A percentile compares a stretch with the other conserved stretches of the same genome.
phyloP scores from a whole-genome alignment of 2,113 vertebrate species.

The Ammodytes dubius region DNA sequence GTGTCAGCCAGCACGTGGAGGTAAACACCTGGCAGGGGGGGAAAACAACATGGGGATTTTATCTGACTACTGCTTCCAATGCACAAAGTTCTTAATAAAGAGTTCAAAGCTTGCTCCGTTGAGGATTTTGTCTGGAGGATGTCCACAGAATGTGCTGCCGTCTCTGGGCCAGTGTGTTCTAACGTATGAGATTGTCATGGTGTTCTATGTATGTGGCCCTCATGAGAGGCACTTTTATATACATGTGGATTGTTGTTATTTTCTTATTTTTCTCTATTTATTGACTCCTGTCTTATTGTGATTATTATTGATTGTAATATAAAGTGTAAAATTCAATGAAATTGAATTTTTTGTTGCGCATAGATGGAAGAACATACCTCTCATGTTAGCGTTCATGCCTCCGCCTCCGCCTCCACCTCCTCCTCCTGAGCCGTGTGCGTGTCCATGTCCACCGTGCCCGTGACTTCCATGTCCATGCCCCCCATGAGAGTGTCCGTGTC shows the following conservation, averaged over 20 bases:
- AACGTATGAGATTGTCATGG: too few species aligned
- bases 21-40: constrained; percentile 89
- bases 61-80: background rate
- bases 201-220: too few species aligned
- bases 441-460: constrained; percentile 81
- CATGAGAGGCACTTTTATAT: too few species aligned
- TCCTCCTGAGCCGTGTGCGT: constrained; percentile 84
- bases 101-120: too few species aligned
- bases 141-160: too few species aligned
- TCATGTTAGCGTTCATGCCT: constrained; percentile 99
- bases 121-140: too few species aligned
- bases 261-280: too few species aligned
- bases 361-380: constrained; percentile 81
- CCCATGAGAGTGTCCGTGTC: constrained; percentile 90
- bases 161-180: too few species aligned
- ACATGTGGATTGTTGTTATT: too few species aligned
- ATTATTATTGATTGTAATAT: too few species aligned
- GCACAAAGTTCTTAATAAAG: background rate
- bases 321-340: too few species aligned
- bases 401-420: constrained; percentile 88
- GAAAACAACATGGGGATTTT: background rate
- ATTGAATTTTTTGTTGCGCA: background rate
- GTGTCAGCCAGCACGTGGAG: constrained; percentile 97
- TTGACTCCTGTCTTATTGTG: too few species aligned
- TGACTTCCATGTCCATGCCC: constrained; percentile 77